Evolutionary conservation across 1,140 invertebrate species (phyloP).

Genomic region (Helicorthomorpha holstii): DNA sequence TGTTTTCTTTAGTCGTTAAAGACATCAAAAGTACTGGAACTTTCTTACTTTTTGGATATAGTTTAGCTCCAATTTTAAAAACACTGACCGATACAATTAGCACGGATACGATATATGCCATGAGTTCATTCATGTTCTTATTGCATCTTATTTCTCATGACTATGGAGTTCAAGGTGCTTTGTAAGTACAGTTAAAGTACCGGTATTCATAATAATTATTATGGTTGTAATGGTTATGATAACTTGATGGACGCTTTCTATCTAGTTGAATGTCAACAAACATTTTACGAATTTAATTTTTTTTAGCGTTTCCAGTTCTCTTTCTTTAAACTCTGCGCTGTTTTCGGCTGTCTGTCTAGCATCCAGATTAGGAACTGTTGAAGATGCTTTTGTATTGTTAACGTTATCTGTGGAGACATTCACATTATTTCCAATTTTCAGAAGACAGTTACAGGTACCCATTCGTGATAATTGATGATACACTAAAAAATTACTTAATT

Average conservation of each 20-base stretch:
- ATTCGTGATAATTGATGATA: constrained; percentile 17
- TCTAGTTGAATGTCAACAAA: not conserved
- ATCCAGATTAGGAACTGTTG: constrained; percentile 63
- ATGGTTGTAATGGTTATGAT: too few species aligned
- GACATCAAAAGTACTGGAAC: constrained; percentile 31
- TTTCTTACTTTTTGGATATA: constrained; percentile 64
- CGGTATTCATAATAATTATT: not conserved
- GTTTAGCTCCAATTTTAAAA: constrained; percentile 78
- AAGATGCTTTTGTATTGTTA: constrained; percentile 72
- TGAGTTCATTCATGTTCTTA: constrained; percentile 68
- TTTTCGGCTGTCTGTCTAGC: constrained; percentile 87
- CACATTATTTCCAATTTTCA: constrained; percentile 66
- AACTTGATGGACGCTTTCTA: too few species aligned
- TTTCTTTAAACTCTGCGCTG: constrained; percentile 72
- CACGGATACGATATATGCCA: constrained; percentile 91
- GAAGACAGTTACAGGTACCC: constrained; percentile 36
- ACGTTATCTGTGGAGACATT: constrained; percentile 72
- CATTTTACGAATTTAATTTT: constrained; percentile 30
- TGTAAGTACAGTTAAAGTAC: constrained; percentile 21
- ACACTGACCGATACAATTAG: constrained; percentile 88
- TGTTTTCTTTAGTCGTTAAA: constrained; percentile 9
- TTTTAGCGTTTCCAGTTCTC: constrained; percentile 45
- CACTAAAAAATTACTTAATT: constrained; percentile 29
- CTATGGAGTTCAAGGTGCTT: constrained; percentile 63
- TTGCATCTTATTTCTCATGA: constrained; percentile 80